Base-by-base conservation (phyloP, 2,888 invertebrate genomes). In the Leucozona laternaria region DNA sequence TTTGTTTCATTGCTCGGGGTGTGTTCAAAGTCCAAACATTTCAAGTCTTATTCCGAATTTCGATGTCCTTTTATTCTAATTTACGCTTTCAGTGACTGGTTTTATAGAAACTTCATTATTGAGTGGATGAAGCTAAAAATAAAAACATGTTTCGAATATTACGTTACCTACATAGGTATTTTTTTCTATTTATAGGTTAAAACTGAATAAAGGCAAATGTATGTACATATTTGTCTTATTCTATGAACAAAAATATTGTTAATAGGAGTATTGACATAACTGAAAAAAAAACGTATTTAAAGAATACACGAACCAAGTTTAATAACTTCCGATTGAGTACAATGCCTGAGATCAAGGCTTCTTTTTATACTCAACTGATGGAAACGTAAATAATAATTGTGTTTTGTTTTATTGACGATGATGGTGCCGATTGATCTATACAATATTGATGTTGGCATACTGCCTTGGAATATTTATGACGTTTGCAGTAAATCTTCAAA, bases 331-430 rank as follows among this genome's bases (percentile, higher is more conserved):
- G 50, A 22, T 50, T 50, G 20, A 68, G 34, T 50, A 37, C 34
- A 34, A 50, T 68, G 4, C 15, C 50, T 68, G 50, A 68, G n/a
- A 50, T 50, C 66, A 68, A 50, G 66, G 50, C 22, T 50, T 50
- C 2, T 68, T 28, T 68, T 34, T 50, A 11, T 34, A 4, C 20
- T 25, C 2, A 43, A 62, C 43, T 45, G 45, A 28, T 64, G 64
- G 64, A 64, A 64, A 28, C 4, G 37, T 64, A 28, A 64, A 64
- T 64, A 64, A n/a, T 11, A 62, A 62, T 43, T 45, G 6, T 28
- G 8, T 43, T 15, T 8, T 40, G 4, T 13, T 25, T 31, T 31
- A 13, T 45, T 45, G 5, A 7, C 2, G 20, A 20, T 28, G 4
- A 6, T 1, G 15, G 8, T 45, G 45, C 20, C 6, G 64, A 64